These are phyloP conservation scores for Channa argus DNA, from an alignment of 2,113 vertebrate genomes.

Conservation along the genomic window DNA sequence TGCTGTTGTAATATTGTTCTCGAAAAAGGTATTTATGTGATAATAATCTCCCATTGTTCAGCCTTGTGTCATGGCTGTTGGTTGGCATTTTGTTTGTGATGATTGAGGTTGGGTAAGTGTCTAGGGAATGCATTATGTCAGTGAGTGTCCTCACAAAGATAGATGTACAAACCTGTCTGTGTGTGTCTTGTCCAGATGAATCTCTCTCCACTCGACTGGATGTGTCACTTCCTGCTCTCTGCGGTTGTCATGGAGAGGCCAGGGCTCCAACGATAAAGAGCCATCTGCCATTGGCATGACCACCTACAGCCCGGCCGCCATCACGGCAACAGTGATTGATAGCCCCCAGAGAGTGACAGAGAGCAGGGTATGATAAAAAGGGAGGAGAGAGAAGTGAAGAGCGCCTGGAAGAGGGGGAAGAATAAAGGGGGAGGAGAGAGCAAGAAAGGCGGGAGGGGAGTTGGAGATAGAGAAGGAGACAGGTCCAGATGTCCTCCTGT, in stretches of 20 bases:
- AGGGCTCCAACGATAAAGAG: slow-evolving; percentile 80
- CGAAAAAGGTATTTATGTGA: no score
- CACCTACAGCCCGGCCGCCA: slow-evolving; percentile 75
- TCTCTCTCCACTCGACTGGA: slow-evolving; percentile 75
- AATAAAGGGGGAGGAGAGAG: slow-evolving; percentile 14
- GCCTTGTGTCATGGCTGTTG: no score
- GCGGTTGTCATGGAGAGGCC: slow-evolving; percentile 79
- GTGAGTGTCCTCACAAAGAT: no score
- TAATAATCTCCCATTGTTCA: no score
- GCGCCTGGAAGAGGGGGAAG: slow-evolving; percentile 18
- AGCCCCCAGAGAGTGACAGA: slow-evolving; percentile 69
- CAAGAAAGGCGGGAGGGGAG: slow-evolving; percentile 1
- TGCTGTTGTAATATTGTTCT: no score
- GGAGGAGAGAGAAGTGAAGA: slow-evolving; percentile 25
- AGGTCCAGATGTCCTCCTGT: slow-evolving; percentile 76
- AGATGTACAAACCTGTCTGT: neutral
- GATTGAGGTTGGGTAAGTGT: no score
- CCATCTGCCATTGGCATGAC: slow-evolving; percentile 82
- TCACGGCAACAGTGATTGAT: slow-evolving; percentile 79
- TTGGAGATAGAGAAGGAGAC: slow-evolving; percentile 37
- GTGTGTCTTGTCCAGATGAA: slow-evolving; percentile 72
- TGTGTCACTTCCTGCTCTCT: slow-evolving; percentile 82
- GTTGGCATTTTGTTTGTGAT: no score
- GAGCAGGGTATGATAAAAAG: slow-evolving; percentile 30
- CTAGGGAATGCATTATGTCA: no score